Evolutionary conservation across 2,797 vertebrate species (phyloP), one percentile per base, ranked within the genome.

Genomic region (Sus cebifrons): DNA sequence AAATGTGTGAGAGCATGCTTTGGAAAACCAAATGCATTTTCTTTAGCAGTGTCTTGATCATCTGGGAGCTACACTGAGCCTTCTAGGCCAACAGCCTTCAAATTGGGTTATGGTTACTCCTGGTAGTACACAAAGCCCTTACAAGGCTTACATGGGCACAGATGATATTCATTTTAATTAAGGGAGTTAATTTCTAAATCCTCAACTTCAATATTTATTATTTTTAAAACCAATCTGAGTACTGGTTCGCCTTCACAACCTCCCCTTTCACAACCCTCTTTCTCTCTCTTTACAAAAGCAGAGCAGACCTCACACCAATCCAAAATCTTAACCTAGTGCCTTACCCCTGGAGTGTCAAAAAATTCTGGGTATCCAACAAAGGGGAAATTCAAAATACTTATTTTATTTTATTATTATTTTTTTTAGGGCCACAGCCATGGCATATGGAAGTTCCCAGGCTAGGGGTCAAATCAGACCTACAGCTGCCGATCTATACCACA

Each of bases 21-120:
- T 83, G 40, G 78, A 73, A 64, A 73, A 82, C 56, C 67, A 83
- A 83, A 36, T 62, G 40, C 36, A 52, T 71, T 91, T 82, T 82
- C 64, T 79, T 44, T 82, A 73, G 73, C 27, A 73, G 54, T 82
- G 58, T 62, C 71, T 49, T 73, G 67, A 62, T 82, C 40, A 52
- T 17, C 56, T 52, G 36, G 54, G 29, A 91, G 58, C 82, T 82
- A 82, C 6, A 62, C 15, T 62, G 21, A 62, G 15, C 60, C 54
- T 27, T 27, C 70, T 52, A 36, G 52, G 87, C 7, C 8, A 54
- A 70, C 25, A 89, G 23, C 75, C 5, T 79, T 89, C 52, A 68
- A 44, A 68, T 20, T 71, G 52, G 13, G 36, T 36, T 36, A 36
- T 36, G 36, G 36, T 79, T 68, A 89, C 52, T 89, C 75, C 13